Evolutionary conservation across 37 sponge, comb jelly and placozoan genomes (phyloP).

Genomic region (Chondrilla cf. caribensis): DNA sequence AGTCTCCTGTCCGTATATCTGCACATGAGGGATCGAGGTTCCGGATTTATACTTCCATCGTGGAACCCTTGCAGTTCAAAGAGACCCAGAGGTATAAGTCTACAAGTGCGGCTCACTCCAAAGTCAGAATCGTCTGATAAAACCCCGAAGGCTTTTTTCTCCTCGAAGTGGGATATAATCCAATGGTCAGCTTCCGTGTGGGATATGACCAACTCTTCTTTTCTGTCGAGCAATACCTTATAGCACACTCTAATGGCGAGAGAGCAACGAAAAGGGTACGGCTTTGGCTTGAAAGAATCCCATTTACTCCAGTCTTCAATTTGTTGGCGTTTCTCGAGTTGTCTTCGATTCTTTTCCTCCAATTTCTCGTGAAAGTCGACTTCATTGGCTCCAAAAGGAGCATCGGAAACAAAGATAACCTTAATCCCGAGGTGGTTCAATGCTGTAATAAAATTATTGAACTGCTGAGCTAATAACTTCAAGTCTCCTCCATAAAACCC

Average conservation of each 20-base stretch:
- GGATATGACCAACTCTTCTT: constrained; percentile 29
- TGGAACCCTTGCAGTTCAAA: neutral
- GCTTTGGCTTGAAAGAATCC: neutral
- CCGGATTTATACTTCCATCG: neutral
- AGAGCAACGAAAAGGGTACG: neutral
- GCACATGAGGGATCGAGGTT: neutral
- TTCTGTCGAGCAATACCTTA: neutral
- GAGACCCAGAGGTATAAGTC: constrained; percentile 25
- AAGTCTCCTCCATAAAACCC: constrained; percentile 41
- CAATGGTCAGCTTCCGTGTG: constrained; percentile 5
- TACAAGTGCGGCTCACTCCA: constrained; percentile 23
- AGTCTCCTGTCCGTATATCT: neutral
- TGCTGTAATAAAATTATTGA: constrained; percentile 36
- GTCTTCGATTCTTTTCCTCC: no score
- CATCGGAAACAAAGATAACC: constrained; percentile 49
- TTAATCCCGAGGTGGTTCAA: constrained; percentile 23
- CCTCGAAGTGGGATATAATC: neutral
- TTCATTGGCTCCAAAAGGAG: neutral
- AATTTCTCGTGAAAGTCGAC: no score
- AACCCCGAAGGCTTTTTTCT: constrained; percentile 43
- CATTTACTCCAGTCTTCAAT: constrained; percentile 28
- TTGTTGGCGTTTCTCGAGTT: neutral
- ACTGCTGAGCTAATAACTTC: neutral
- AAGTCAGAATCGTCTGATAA: constrained; percentile 48
- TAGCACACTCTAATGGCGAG: neutral